A percentile compares a stretch with the other conserved stretches of the same genome.
Conservation (phyloP, 2,113 vertebrate species). For the Anoura caudifer region DNA sequence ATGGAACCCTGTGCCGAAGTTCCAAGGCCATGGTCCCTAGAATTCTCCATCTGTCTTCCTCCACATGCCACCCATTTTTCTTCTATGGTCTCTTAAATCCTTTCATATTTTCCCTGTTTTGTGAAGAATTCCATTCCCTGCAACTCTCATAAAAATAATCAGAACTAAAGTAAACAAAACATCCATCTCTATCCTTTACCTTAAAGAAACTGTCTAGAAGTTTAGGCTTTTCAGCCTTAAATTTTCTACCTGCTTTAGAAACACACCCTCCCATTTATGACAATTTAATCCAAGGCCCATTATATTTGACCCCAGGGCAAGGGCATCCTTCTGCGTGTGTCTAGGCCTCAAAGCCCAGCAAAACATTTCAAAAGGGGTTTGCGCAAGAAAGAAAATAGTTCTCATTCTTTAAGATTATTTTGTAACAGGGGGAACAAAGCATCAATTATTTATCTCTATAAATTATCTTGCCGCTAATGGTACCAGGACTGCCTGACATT, state of each 20-base stretch:
- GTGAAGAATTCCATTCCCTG: neutral
- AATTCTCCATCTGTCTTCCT: neutral
- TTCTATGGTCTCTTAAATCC: neutral
- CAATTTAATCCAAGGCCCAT: neutral
- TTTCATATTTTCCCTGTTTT: neutral
- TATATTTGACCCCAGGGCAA: neutral
- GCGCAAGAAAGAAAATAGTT: neutral
- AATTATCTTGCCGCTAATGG: conserved; percentile 24
- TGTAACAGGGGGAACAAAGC: conserved; percentile 5
- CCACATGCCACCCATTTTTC: accelerated
- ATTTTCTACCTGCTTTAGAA: neutral
- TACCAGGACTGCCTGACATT: neutral
- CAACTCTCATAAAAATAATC: neutral
- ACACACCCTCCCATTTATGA: neutral
- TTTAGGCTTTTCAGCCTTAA: neutral
- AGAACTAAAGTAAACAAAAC: neutral
- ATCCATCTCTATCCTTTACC: neutral
- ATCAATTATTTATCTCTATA: conserved; percentile 48
- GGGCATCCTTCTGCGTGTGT: neutral
- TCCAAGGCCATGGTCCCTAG: neutral
- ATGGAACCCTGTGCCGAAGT: neutral
- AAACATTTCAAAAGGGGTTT: neutral
- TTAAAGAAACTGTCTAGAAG: neutral
- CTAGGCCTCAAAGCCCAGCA: neutral
- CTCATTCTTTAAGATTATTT: conserved; percentile 12